Evolutionary conservation across 53 echinoderm and acorn worm species (phyloP), one percentile per base, ranked within the genome.

Genomic region (Echinometra lucunter): DNA sequence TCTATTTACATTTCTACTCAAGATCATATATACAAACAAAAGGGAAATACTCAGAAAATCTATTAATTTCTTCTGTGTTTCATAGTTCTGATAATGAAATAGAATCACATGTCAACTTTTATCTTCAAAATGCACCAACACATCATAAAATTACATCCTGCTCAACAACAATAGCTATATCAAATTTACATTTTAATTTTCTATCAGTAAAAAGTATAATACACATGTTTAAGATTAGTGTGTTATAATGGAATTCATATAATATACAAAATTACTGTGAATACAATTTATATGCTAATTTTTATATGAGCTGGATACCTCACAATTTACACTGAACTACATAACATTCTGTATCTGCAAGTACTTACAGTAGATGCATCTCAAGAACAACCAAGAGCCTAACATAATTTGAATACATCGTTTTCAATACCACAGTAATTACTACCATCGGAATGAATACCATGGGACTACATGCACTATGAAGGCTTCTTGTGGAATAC

Each of bases 391-490:
- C 19, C 35, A 19, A 4, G 13, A 40, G 18, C 35, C 4, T 4
- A 38, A 78, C 42, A 78, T 42, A 40, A 21, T 18, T 78, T 21
- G 10, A 40, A 42, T 69, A 78, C 17, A 40, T 17, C 18, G 69
- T 19, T 28, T 12, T 34, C 1, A 78, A 19, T 40, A 40, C 38
- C 16, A 28, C 35, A 72, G 35, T 72, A 34, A 78, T 78, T n/a
- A n/a, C n/a, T n/a, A n/a, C 38, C 42, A 40, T 21, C 42, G 78
- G 78, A 78, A 78, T 78, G 78, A 78, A 72, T 72, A 72, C 32
- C 12, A 72, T 72, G 16, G 32, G 32, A 35, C 32, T 72, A 35
- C 35, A 72, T 63, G 21, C 13, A 13, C 53, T 53, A 53, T 47
- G 53, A 13, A 13, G 53, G 13, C 53, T 53, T 53, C 13, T 13